A percentile compares a stretch with the other conserved stretches of the same genome.
Conservation (phyloP, 2,113 vertebrate genomes). For the Meleagris gallopavo region DNA sequence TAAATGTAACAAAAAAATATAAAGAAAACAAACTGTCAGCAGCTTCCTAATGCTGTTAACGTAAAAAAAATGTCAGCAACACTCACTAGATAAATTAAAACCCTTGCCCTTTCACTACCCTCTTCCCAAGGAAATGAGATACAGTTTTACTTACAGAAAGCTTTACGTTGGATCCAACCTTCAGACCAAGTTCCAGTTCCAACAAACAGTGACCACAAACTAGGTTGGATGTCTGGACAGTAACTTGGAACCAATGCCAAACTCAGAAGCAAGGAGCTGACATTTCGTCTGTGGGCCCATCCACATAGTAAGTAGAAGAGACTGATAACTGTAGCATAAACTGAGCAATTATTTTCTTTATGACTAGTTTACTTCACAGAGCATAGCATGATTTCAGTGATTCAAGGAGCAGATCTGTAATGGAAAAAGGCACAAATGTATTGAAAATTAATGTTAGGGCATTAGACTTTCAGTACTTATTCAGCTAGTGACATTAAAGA, state of each 20-base stretch:
- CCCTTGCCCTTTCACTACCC: conserved; percentile 35
- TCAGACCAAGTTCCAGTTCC: conserved; percentile 60
- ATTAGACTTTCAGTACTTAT: background rate
- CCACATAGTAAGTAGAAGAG: background rate
- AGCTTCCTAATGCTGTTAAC: conserved; percentile 56
- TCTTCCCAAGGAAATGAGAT: conserved; percentile 8
- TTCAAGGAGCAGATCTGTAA: background rate
- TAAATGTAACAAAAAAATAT: conserved; percentile 38
- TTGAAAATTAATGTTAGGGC: background rate
- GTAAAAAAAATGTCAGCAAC: conserved; percentile 49
- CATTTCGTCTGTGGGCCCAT: conserved; percentile 29
- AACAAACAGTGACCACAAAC: conserved; percentile 37
- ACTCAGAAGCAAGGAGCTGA: conserved; percentile 21
- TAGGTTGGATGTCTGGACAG: conserved; percentile 27
- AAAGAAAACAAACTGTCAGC: conserved; percentile 50
- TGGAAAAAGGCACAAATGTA: background rate
- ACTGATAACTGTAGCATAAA: conserved; percentile 28
- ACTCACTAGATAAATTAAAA: conserved; percentile 58
- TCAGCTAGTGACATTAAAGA: background rate
- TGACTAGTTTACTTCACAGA: background rate
- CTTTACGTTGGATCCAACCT: background rate
- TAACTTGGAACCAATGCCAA: background rate
- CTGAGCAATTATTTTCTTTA: conserved; percentile 12
- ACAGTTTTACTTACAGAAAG: background rate
- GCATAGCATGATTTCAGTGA: background rate